phyloP scores from a whole-genome alignment of 2,113 vertebrate species.

The Heloderma charlesbogerti region DNA sequence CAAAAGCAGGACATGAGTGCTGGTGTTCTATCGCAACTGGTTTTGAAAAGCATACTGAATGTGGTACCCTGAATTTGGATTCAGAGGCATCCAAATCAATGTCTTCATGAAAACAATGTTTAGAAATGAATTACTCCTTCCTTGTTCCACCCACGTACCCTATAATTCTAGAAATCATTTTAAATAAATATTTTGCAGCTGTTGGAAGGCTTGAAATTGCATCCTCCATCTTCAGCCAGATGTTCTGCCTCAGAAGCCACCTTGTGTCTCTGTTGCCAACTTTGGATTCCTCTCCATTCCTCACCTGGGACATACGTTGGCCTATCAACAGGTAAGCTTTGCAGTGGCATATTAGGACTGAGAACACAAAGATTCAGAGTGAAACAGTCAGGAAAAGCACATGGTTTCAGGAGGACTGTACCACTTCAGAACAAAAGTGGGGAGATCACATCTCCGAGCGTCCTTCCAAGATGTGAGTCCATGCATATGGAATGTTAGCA shows the following conservation, averaged over 20 bases:
- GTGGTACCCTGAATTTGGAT: too few species aligned
- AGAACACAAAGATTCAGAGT: too few species aligned
- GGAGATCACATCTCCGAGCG: too few species aligned
- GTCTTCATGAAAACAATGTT: neutral
- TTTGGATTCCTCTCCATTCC: neutral
- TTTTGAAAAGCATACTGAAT: too few species aligned
- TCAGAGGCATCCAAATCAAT: neutral
- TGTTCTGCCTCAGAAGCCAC: neutral
- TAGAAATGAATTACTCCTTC: neutral
- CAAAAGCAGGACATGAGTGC: too few species aligned
- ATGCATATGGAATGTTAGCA: too few species aligned
- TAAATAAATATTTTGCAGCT: neutral
- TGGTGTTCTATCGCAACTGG: too few species aligned
- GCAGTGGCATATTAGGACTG: too few species aligned
- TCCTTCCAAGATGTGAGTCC: too few species aligned
- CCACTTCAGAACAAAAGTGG: too few species aligned
- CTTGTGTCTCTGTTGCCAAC: neutral
- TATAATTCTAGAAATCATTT: neutral
- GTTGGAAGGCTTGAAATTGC: neutral
- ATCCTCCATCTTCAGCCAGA: neutral
- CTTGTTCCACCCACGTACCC: neutral
- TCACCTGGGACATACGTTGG: neutral
- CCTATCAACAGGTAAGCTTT: neutral
- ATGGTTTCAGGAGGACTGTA: too few species aligned
- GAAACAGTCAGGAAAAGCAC: too few species aligned